These are phyloP conservation scores for Timema podura DNA, from an alignment of 2,888 invertebrate genomes.

Conservation along the genomic window DNA sequence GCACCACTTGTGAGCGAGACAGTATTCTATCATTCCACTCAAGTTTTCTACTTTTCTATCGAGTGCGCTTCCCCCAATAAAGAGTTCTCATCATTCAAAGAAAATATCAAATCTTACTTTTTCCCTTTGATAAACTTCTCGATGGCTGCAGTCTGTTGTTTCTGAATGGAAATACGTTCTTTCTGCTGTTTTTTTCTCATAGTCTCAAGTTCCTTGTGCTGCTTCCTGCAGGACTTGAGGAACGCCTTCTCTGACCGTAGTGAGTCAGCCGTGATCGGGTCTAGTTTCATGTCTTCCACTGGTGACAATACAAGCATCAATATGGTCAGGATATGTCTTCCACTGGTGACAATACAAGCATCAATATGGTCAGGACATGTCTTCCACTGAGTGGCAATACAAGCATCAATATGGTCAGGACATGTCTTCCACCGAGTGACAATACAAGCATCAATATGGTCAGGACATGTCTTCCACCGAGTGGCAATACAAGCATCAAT, in stretches of 20 bases:
- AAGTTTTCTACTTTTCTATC: not conserved
- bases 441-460: too few relatives aligned
- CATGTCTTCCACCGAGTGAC: too few relatives aligned
- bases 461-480: too few relatives aligned
- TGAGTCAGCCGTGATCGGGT: conserved; percentile 84
- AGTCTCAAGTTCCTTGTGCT: conserved; percentile 91
- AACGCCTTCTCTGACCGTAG: conserved; percentile 87
- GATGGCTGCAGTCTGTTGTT: conserved; percentile 82
- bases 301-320: not conserved
- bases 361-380: too few relatives aligned
- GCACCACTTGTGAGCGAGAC: too few relatives aligned
- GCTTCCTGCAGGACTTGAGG: conserved; percentile 88
- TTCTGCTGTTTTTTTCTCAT: conserved; percentile 90
- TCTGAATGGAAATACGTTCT: conserved; percentile 86
- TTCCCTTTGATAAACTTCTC: conserved; percentile 94
- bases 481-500: too few relatives aligned
- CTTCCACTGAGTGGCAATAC: too few relatives aligned
- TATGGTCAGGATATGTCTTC: too few relatives aligned
- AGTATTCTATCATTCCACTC: too few relatives aligned
- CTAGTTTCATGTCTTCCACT: conserved; percentile 65
- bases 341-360: too few relatives aligned
- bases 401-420: too few relatives aligned
- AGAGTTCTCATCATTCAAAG: not conserved
- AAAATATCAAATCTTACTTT: conserved; percentile 56
- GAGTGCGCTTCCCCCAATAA: not conserved